Evolutionary conservation across 2,113 vertebrate species (phyloP), one percentile per base, ranked within the genome.

Genomic region (Nansenia antarctica): DNA sequence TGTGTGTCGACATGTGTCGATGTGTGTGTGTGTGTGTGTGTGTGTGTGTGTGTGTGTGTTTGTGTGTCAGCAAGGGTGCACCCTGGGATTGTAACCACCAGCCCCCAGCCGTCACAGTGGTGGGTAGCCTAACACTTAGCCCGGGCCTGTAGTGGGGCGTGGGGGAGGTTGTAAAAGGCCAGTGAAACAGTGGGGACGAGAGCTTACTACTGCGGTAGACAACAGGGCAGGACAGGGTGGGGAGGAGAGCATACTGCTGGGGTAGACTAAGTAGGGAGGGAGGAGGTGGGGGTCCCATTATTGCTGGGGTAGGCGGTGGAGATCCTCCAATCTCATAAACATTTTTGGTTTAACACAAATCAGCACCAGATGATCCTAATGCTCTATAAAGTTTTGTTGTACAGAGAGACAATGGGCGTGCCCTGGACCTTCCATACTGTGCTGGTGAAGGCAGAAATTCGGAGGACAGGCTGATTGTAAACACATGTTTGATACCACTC

Each of bases 21-120:
- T n/a, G n/a, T n/a, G n/a, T n/a, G n/a, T n/a, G n/a, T n/a, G n/a
- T n/a, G n/a, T n/a, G n/a, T n/a, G n/a, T n/a, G n/a, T n/a, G n/a
- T n/a, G n/a, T n/a, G n/a, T n/a, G n/a, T n/a, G n/a, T n/a, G n/a
- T n/a, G n/a, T n/a, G n/a, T n/a, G n/a, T n/a, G n/a, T n/a, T n/a
- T n/a, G n/a, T n/a, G 70, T 61, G 78, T 85, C 84, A 81, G 86
- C 81, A 80, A n/a, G 67, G 64, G 26, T n/a, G 47, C 67, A 24
- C 2, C 35, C 63, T 82, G 72, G 84, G 76, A 69, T 70, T 65
- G 32, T 63, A 69, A 35, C 69, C 58, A n/a, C 67, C 64, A 71
- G 57, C 37, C 15, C 24, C 20, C 52, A 58, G 73, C 39, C 52
- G 73, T 34, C 52, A 20, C 5, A 39, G 55, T 31, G 65, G 60